These are phyloP conservation scores for Protonemura montana DNA, from an alignment of 2,888 invertebrate species.

Conservation along the genomic window DNA sequence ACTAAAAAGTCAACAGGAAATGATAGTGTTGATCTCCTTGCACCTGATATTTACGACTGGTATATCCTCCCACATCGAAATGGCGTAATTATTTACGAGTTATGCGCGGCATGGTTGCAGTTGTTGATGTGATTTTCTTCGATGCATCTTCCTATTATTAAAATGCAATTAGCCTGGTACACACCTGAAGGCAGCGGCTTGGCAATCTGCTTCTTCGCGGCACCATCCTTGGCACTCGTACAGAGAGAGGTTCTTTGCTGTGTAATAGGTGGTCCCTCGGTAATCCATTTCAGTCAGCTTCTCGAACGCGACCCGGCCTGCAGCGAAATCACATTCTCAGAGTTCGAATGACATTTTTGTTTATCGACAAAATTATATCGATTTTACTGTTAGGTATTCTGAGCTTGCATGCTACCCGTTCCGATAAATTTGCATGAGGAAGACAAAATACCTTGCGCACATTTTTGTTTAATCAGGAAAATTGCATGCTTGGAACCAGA, in stretches of 20 bases:
- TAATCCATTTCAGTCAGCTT: slow-evolving; percentile 93
- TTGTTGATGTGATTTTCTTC: not conserved
- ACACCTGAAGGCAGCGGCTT: slow-evolving; percentile 86
- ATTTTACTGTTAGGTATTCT: too few relatives aligned
- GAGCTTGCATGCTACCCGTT: not conserved
- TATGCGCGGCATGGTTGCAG: not conserved
- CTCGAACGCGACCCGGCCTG: slow-evolving; percentile 89
- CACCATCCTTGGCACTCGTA: slow-evolving; percentile 97
- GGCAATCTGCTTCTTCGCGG: slow-evolving; percentile 89
- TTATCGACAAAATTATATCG: not conserved
- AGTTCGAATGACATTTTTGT: not conserved
- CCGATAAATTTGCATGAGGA: not conserved
- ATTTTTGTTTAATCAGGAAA: not conserved
- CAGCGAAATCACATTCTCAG: not conserved
- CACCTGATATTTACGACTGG: not conserved
- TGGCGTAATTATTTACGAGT: slow-evolving; percentile 22
- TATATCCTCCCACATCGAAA: slow-evolving; percentile 24
- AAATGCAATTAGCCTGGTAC: not conserved
- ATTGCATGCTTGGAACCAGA: not conserved
- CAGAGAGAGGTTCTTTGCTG: slow-evolving; percentile 87
- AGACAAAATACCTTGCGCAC: not conserved
- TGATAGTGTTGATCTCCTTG: not conserved
- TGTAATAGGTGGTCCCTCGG: slow-evolving; percentile 89
- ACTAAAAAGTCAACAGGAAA: not conserved
- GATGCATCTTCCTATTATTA: slow-evolving; percentile 23